Conservation (phyloP, 2,888 invertebrate genomes). For the Calliopum simillimum region DNA sequence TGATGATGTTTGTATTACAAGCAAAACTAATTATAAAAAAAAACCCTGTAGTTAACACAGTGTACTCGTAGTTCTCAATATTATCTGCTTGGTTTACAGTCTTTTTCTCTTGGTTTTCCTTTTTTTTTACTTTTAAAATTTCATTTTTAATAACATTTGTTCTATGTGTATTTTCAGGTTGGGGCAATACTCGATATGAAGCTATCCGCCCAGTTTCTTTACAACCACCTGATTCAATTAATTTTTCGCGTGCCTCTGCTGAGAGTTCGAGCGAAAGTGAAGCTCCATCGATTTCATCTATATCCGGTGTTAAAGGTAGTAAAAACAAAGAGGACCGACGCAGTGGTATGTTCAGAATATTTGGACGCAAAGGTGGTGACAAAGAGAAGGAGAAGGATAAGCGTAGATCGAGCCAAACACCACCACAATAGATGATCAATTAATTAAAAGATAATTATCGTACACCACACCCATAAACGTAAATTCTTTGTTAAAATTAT, state of each 20-base stretch:
- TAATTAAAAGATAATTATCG: background rate
- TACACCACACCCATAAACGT: constrained; percentile 10
- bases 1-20: background rate
- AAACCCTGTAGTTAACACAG: background rate
- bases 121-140: background rate
- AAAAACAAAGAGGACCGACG: constrained; percentile 65
- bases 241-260: constrained; percentile 62
- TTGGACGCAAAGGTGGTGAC: constrained; percentile 65
- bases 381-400: constrained; percentile 60
- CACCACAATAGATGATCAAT: constrained; percentile 53
- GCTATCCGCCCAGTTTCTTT: constrained; percentile 64
- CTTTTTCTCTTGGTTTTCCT: background rate
- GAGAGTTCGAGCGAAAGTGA: constrained; percentile 68
- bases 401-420: constrained; percentile 62
- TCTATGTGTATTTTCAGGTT: constrained; percentile 56
- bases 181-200: constrained; percentile 66
- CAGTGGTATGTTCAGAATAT: constrained; percentile 66
- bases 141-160: constrained; percentile 5
- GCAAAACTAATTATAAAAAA: background rate
- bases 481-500: constrained; percentile 21
- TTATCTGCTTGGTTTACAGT: constrained; percentile 1
- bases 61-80: background rate
- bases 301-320: constrained; percentile 63
- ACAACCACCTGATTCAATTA: constrained; percentile 62
- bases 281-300: constrained; percentile 66